Evolutionary conservation across 2,113 vertebrate genomes (phyloP).

Genomic region (Urocynchramus pylzowi): DNA sequence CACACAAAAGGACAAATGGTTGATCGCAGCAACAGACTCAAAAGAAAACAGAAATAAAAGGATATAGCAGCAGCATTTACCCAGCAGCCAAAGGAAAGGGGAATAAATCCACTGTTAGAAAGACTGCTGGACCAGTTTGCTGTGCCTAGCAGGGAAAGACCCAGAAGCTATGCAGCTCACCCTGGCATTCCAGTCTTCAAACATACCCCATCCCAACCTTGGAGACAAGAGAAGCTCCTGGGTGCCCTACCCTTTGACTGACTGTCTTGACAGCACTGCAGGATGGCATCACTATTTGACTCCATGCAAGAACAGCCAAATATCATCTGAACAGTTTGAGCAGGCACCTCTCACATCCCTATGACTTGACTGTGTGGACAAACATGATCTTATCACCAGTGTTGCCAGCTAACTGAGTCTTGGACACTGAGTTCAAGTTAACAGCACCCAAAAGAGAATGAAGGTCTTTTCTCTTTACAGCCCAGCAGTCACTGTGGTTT

Average conservation of each 20-base stretch:
- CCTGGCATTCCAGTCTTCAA: not conserved
- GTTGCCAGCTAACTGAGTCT: not conserved
- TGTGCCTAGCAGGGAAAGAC: not conserved
- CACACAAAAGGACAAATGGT: not conserved
- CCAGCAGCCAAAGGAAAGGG: not conserved
- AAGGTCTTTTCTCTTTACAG: not conserved
- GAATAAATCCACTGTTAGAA: not conserved
- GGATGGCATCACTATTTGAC: not conserved
- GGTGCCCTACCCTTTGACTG: not conserved
- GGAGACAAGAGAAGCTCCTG: not conserved
- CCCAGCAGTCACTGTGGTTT: not conserved
- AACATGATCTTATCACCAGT: not conserved
- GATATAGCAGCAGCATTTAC: not conserved
- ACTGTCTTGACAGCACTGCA: not conserved
- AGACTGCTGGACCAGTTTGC: not conserved
- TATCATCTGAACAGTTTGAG: not conserved
- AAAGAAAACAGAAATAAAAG: not conserved
- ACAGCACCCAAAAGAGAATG: not conserved
- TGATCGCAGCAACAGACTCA: not conserved
- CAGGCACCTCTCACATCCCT: not conserved
- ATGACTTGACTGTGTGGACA: not conserved
- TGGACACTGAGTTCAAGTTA: not conserved
- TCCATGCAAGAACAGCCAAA: not conserved
- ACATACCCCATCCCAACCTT: accelerated
- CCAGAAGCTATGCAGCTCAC: not conserved